Evolutionary conservation across 1,140 invertebrate genomes (phyloP), one percentile per base, ranked within the genome.

Genomic region (Sinonovacula constricta): DNA sequence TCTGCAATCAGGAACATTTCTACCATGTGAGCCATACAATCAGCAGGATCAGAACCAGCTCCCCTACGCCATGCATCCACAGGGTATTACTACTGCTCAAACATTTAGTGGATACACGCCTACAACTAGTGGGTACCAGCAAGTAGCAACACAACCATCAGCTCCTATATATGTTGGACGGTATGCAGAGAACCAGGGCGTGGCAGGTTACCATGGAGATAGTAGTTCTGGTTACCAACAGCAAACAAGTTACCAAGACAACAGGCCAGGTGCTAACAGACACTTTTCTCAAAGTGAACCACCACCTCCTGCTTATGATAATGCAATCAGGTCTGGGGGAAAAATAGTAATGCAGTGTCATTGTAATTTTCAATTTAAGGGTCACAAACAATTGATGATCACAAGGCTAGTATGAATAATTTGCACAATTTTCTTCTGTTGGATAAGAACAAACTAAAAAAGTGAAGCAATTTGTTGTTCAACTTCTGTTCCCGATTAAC

Each of bases 1-100:
- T 1, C 28, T 74, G 59, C 30, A 39, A 24, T 63, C 71, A 2
- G 71, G 71, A 2, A 74, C 71, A 34, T 34, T 49, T 24, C 57
- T 74, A 31, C 59, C 71, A 33, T 56, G 65, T 65, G 71, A 74
- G 31, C 71, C 71, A 0, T 74, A 74, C 60, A 31, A 24, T n/a
- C 71, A 39, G 10, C 12, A 31, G 7, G 26, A 3, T 33, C 26
- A 63, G 18, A n/a, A n/a, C 22, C 49, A 51, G 14, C n/a, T 74
- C 3, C 71, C 71, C 12, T 74, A 74, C 30, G 22, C 71, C 18
- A 15, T 65, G 28, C 71, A 65, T 36, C 71, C 71, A 30, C 36
- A 63, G 22, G n/a, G n/a, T n/a, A n/a, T n/a, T n/a, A n/a, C n/a
- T n/a, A 74, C 71, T 22, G 39, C 57, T 33, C 59, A 63, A 12